Evolutionary conservation across 2,113 vertebrate genomes (phyloP).

Genomic region (Aegithalos caudatus): DNA sequence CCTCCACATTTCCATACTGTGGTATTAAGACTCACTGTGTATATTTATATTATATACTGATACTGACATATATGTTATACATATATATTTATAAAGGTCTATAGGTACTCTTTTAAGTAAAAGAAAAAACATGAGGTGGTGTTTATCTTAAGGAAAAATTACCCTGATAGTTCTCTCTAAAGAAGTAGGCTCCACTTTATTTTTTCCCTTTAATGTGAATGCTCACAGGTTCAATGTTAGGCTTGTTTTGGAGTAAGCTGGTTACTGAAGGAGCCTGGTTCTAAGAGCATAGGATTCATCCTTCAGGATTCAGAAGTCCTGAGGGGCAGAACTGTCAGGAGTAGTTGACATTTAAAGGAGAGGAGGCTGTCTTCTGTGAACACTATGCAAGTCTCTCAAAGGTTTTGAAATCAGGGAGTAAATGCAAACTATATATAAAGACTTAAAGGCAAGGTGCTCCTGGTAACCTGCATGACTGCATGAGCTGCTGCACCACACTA

Average conservation of each 20-base stretch:
- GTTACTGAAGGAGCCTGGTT: not conserved
- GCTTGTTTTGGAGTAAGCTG: not conserved
- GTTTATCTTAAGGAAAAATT: not conserved
- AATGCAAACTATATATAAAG: not conserved
- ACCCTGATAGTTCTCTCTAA: not conserved
- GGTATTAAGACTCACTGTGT: not conserved
- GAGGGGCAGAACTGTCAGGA: conserved; percentile 26
- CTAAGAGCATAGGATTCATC: not conserved
- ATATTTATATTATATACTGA: not conserved
- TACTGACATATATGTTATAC: not conserved
- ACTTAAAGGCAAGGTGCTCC: not conserved
- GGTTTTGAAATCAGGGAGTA: not conserved
- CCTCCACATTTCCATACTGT: not conserved
- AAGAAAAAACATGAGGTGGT: not conserved
- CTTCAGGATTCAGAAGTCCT: conserved; percentile 16
- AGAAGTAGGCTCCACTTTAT: not conserved
- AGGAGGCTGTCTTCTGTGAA: not conserved
- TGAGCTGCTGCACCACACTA: not conserved
- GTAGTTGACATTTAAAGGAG: conserved; percentile 2
- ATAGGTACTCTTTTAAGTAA: not conserved
- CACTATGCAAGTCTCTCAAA: not conserved
- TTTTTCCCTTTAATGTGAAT: not conserved
- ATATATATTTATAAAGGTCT: not conserved
- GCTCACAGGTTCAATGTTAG: not conserved
- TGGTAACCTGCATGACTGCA: not conserved